Percentiles rank a stretch among this genome's conserved stretches.
Evolutionary conservation across 2,113 vertebrate species (phyloP).

Genomic region (Chaenogobius annularis): DNA sequence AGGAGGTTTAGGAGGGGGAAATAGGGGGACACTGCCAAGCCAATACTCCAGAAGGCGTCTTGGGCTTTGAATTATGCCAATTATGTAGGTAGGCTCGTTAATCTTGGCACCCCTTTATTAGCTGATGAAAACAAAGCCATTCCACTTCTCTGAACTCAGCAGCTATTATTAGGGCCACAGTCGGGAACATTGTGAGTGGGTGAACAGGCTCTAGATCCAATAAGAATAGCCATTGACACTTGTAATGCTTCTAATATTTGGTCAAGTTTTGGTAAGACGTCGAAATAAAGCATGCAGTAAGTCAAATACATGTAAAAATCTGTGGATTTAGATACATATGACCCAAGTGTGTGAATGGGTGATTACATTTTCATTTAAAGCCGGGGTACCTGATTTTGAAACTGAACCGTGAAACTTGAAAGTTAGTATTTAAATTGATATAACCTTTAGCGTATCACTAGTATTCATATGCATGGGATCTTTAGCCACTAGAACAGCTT

Average conservation of each 20-base stretch:
- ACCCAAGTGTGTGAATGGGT: neutral
- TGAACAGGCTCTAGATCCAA: slow-evolving; percentile 42
- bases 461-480: too few relatives aligned
- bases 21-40: slow-evolving; percentile 22
- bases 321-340: neutral
- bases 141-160: slow-evolving; percentile 51
- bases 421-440: too few relatives aligned
- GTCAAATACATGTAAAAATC: neutral
- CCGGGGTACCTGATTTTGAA: too few relatives aligned
- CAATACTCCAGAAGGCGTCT: slow-evolving; percentile 55
- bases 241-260: neutral
- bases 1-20: slow-evolving; percentile 24
- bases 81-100: slow-evolving; percentile 70
- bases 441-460: too few relatives aligned
- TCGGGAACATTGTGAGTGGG: slow-evolving; percentile 48
- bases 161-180: slow-evolving; percentile 63
- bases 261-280: neutral
- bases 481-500: too few relatives aligned
- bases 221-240: slow-evolving; percentile 29
- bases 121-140: slow-evolving; percentile 72
- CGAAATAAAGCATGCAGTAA: neutral
- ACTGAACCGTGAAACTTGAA: too few relatives aligned
- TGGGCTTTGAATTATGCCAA: slow-evolving; percentile 71
- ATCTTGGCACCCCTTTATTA: slow-evolving; percentile 69
- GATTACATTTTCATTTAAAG: too few relatives aligned